Evolutionary conservation across 1,140 invertebrate species (phyloP).

Genomic region (Tribolium madens): DNA sequence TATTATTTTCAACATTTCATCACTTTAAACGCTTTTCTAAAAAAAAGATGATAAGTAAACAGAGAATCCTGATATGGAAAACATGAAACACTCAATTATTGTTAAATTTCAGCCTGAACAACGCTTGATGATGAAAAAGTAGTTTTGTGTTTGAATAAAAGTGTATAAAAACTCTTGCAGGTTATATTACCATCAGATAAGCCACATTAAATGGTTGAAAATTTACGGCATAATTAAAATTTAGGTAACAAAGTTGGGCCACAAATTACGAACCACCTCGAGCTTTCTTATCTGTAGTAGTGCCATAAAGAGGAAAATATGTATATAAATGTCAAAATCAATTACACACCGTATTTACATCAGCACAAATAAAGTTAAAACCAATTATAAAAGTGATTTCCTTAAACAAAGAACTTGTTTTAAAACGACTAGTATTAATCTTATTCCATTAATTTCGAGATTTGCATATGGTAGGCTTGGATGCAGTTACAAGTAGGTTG

Average conservation of each 20-base stretch:
- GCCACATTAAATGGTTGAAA: no score
- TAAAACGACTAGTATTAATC: slow-evolving; percentile 25
- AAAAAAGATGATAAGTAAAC: no score
- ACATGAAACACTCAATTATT: no score
- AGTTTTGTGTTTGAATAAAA: no score
- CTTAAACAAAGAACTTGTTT: slow-evolving; percentile 43
- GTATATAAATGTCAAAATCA: neutral
- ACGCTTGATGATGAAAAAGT: no score
- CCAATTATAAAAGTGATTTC: slow-evolving; percentile 25
- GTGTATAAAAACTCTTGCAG: no score
- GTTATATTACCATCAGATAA: no score
- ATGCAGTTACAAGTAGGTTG: slow-evolving; percentile 25
- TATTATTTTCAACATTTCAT: no score
- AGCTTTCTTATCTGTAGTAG: neutral
- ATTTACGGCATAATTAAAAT: neutral
- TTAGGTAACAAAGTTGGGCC: neutral
- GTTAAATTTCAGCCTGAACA: no score
- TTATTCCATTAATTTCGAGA: slow-evolving; percentile 40
- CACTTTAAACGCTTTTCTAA: no score
- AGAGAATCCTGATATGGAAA: no score
- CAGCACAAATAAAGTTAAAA: slow-evolving; percentile 2
- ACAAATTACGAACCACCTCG: neutral
- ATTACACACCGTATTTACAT: neutral
- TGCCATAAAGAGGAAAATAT: neutral
- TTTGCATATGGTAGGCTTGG: slow-evolving; percentile 33